Percentiles rank a stretch among this genome's conserved stretches.
phyloP scores from a whole-genome alignment of 2,888 invertebrate genomes.

The Craniophora ligustri region DNA sequence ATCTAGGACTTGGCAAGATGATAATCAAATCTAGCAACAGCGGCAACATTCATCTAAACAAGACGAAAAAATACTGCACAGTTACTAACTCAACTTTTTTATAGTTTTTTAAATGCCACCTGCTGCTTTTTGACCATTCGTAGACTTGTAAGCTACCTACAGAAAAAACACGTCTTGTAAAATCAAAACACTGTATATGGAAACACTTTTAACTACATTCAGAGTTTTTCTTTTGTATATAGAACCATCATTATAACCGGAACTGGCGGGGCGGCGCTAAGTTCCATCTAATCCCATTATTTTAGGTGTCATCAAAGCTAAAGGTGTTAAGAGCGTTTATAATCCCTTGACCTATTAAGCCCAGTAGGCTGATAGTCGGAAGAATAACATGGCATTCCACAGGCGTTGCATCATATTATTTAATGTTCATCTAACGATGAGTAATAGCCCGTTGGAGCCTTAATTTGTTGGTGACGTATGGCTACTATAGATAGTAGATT shows the following conservation, averaged over 20 bases:
- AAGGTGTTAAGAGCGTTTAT: slow-evolving; percentile 42
- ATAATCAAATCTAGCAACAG: slow-evolving; percentile 5
- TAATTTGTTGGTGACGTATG: slow-evolving; percentile 49
- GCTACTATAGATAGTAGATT: slow-evolving; percentile 25
- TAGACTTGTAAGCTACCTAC: not conserved
- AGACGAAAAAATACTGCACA: too few relatives aligned
- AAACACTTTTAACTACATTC: too few relatives aligned
- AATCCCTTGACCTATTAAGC: slow-evolving; percentile 56
- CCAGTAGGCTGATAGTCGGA: slow-evolving; percentile 25
- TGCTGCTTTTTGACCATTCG: not conserved
- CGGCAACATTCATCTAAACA: slow-evolving; percentile 14
- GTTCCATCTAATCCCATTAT: slow-evolving; percentile 10
- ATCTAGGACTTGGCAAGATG: slow-evolving; percentile 37
- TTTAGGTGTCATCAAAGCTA: slow-evolving; percentile 14
- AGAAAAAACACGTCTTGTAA: too few relatives aligned
- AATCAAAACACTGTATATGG: too few relatives aligned
- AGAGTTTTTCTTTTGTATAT: not conserved
- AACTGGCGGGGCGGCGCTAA: not conserved
- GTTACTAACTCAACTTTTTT: not conserved
- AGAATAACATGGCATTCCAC: slow-evolving; percentile 44
- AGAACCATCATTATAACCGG: slow-evolving; percentile 3
- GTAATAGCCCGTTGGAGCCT: slow-evolving; percentile 27
- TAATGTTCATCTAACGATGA: slow-evolving; percentile 32
- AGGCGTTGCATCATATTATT: slow-evolving; percentile 48
- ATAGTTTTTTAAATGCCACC: not conserved